These are phyloP conservation scores for Esperia sulphurella DNA, from an alignment of 2,888 invertebrate species.

Conservation along the genomic window DNA sequence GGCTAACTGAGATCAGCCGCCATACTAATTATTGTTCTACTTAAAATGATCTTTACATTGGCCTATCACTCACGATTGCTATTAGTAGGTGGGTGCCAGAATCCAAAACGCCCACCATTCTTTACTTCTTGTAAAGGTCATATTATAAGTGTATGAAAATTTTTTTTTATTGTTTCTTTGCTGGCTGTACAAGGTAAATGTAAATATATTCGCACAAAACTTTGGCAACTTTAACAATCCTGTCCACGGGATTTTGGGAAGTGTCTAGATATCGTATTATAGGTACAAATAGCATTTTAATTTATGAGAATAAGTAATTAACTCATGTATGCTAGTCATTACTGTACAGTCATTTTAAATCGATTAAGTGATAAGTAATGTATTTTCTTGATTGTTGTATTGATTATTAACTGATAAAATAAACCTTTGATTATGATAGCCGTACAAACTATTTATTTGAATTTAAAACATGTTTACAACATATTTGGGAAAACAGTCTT, in stretches of 20 bases:
- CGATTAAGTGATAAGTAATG: slow-evolving; percentile 43
- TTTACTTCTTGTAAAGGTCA: too few relatives aligned
- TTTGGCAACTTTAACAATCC: not conserved
- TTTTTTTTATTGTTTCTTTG: not conserved
- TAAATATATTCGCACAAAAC: not conserved
- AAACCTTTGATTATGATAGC: slow-evolving; percentile 30
- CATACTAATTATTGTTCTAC: too few relatives aligned
- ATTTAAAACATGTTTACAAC: not conserved
- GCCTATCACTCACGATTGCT: too few relatives aligned
- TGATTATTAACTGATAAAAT: slow-evolving; percentile 23
- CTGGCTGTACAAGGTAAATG: not conserved
- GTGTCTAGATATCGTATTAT: not conserved
- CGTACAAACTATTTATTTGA: slow-evolving; percentile 7
- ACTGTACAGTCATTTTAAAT: slow-evolving; percentile 68
- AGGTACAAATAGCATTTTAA: slow-evolving; percentile 60
- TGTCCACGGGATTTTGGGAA: too few relatives aligned
- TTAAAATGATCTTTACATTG: too few relatives aligned
- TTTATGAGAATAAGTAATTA: slow-evolving; percentile 47
- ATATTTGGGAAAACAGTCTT: too few relatives aligned
- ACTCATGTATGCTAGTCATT: slow-evolving; percentile 61
- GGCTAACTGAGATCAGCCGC: too few relatives aligned
- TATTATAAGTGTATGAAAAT: not conserved
- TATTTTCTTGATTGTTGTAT: slow-evolving; percentile 65
- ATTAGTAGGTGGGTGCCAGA: too few relatives aligned
- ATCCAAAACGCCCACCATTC: too few relatives aligned